Base-by-base conservation (phyloP, 2,888 invertebrate species). In the Masnerella sp. region DNA sequence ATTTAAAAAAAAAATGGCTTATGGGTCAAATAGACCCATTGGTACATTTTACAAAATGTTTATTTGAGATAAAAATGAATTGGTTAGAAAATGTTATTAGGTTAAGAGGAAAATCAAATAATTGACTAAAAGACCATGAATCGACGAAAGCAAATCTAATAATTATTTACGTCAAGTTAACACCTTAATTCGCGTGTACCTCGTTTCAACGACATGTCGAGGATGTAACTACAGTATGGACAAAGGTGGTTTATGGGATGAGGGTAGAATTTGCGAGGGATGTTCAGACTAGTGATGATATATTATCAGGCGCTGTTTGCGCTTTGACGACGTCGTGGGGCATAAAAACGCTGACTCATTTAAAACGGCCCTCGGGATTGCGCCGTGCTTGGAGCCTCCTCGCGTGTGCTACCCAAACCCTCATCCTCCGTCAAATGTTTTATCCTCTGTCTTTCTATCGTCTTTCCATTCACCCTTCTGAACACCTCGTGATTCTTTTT, bases 341-440 rank as follows among this genome's bases (percentile, higher is more conserved):
- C 85, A 87, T 87, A 87, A 87, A 87, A 87, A 86, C 85, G 87
- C 87, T 87, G 87, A 87, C 86, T 87, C 87, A 87, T 87, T 87
- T 87, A 86, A 87, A 86, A 82, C 86, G 83, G 84, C 86, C 84
- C 85, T 84, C 84, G 86, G 85, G 86, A 86, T 86, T 86, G 85
- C 82, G 80, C 77, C 76, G 77, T 65, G 76, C 78, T 79, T 78
- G 76, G 78, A 80, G 82, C 75, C 78, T 78, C 81, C 80, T 80
- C 81, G 81, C 81, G 80, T 80, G 61, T 79, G 54, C 79, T 77
- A 58, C 75, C 72, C 75, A 68, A 73, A 45, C 64, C 62, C 71
- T 22, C 74, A 80, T 81, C 79, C 77, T 80, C 79, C 76, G 77
- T 68, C 77, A 40, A 61, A 74, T 67, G 69, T 73, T 70, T 74